phyloP scores from a whole-genome alignment of 2,888 invertebrate species.

The Monopis laevigella region DNA sequence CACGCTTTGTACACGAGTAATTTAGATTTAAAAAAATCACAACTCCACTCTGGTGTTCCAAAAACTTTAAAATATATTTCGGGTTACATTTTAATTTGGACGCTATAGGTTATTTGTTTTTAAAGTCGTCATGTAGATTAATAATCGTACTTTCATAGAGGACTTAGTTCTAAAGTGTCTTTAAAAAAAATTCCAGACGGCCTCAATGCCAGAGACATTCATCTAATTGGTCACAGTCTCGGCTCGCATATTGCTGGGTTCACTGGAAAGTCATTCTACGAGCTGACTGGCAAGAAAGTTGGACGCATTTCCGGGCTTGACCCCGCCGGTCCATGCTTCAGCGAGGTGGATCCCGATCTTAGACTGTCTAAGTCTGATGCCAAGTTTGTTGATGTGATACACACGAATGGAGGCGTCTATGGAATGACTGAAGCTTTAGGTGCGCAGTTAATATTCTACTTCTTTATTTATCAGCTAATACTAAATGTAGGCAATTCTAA shows the following conservation, averaged over 20 bases:
- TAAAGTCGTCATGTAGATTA: too few species aligned
- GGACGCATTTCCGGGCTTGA: constrained; percentile 47
- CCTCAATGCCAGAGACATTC: constrained; percentile 31
- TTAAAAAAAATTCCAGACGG: too few species aligned
- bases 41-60: too few species aligned
- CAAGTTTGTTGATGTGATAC: constrained; percentile 42
- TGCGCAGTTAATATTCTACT: constrained; percentile 17
- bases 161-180: too few species aligned
- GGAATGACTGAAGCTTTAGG: constrained; percentile 40
- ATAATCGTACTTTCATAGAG: too few species aligned
- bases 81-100: too few species aligned
- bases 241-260: constrained; percentile 49
- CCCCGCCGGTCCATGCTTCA: constrained; percentile 57
- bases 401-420: constrained; percentile 42
- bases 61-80: too few species aligned
- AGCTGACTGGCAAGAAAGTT: constrained; percentile 30
- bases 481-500: too few species aligned
- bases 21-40: too few species aligned
- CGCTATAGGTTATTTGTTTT: too few species aligned
- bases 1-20: too few species aligned
- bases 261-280: constrained; percentile 36
- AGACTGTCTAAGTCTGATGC: constrained; percentile 37
- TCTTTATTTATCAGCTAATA: too few species aligned
- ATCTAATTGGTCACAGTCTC: constrained; percentile 53
- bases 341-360: constrained; percentile 27